These are phyloP conservation scores for Druon quercuslanigerum DNA, from an alignment of 1,140 invertebrate species.

Conservation along the genomic window DNA sequence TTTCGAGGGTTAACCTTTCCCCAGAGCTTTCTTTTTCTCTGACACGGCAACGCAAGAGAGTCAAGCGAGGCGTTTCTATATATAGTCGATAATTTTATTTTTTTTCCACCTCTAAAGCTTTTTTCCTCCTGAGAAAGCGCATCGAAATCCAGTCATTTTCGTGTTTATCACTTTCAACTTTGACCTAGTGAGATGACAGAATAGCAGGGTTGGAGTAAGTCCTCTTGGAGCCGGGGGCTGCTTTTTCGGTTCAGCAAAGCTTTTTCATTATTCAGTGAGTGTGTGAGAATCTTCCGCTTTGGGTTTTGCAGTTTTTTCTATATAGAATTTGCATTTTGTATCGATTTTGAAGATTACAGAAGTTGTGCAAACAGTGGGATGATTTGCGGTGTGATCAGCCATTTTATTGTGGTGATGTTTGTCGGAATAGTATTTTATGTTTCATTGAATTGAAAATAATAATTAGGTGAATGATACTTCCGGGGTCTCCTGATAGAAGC, in stretches of 20 bases:
- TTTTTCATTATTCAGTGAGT: background rate
- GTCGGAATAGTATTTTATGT: too few relatives aligned
- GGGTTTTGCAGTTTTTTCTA: background rate
- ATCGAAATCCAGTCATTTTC: constrained; percentile 1
- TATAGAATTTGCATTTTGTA: background rate
- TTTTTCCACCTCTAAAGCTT: background rate
- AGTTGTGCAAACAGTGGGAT: too few relatives aligned
- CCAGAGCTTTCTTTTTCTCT: background rate
- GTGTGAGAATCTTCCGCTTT: background rate
- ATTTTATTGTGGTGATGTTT: too few relatives aligned
- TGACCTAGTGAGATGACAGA: constrained; percentile 9
- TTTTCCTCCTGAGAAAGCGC: background rate
- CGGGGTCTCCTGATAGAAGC: too few relatives aligned
- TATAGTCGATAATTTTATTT: constrained; percentile 21
- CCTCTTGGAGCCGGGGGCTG: background rate
- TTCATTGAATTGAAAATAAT: too few relatives aligned
- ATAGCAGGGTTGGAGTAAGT: constrained; percentile 13
- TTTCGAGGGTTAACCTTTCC: background rate
- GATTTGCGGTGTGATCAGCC: too few relatives aligned
- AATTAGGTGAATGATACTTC: too few relatives aligned
- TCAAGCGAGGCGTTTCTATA: constrained; percentile 1
- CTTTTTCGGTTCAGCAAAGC: background rate
- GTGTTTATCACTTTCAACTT: constrained; percentile 11
- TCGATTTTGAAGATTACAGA: background rate
- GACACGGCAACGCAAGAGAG: constrained; percentile 5